Evolutionary conservation across 1,140 invertebrate species (phyloP), one percentile per base, ranked within the genome.

Genomic region (Conopomorpha cramerella): DNA sequence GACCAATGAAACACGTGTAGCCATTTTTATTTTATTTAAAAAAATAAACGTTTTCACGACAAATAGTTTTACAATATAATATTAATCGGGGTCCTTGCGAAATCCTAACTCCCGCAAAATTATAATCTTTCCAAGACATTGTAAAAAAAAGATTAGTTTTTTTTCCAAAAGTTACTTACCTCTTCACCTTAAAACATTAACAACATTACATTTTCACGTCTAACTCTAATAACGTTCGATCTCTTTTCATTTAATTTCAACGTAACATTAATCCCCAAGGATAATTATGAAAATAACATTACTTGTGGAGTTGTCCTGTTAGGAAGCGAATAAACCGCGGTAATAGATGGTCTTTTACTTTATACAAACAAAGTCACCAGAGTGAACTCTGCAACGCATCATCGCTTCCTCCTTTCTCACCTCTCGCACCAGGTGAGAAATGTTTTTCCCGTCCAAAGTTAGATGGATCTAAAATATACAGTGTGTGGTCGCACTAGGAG

Each of bases 41-140:
- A 74, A 74, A 74, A 74, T 74, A 74, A 74, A 76, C 68, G 70
- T 72, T 76, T 76, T 76, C 65, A 76, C 71, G 71, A 76, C 71
- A 76, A 76, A 71, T 76, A 74, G 66, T 74, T 57, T 72, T n/a
- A n/a, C n/a, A n/a, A n/a, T n/a, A n/a, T n/a, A n/a, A 71, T 64
- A 70, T 72, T 68, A 68, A 71, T 66, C 57, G 65, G 71, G 67
- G 70, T 72, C 66, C 66, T 67, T 64, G 67, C 53, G 53, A 58
- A 62, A 55, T 39, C 38, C 44, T 46, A 50, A 60, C 67, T 65
- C 60, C 41, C 47, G 40, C 34, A 36, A 39, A 56, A 60, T 48
- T 63, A 38, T 55, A 59, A 68, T 68, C 72, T 64, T 71, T 76
- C 64, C 62, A 65, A 76, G 71, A 76, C 71, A 62, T 71, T 76